These are phyloP conservation scores for Tortrix viridana DNA, from an alignment of 2,888 invertebrate species.

Conservation along the genomic window DNA sequence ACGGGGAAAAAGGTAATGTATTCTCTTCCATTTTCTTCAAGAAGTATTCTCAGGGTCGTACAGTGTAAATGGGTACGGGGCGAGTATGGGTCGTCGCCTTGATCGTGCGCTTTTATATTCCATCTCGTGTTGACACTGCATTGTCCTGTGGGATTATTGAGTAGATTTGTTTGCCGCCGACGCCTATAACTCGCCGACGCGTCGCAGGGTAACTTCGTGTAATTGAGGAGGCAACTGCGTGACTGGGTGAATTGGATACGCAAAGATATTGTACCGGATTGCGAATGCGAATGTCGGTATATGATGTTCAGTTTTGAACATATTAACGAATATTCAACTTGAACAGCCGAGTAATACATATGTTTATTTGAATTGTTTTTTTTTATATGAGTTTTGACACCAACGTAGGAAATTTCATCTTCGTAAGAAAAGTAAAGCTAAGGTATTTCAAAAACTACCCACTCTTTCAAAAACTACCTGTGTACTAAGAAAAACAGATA, in stretches of 20 bases:
- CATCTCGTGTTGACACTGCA: constrained; percentile 78
- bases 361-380: too few species aligned
- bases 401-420: too few species aligned
- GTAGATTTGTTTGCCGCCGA: constrained; percentile 76
- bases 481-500: constrained; percentile 17
- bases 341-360: too few species aligned
- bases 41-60: constrained; percentile 46
- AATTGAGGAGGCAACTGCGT: constrained; percentile 64
- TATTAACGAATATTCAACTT: too few species aligned
- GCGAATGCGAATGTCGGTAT: not conserved
- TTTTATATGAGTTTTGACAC: too few species aligned
- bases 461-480: not conserved
- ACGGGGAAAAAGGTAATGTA: constrained; percentile 6
- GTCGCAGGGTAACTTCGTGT: constrained; percentile 56
- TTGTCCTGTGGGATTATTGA: constrained; percentile 73
- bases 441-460: not conserved
- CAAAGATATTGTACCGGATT: constrained; percentile 9
- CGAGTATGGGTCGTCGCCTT: constrained; percentile 44
- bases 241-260: constrained; percentile 36
- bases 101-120: constrained; percentile 74
- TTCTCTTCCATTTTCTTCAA: not conserved
- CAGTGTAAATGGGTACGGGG: constrained; percentile 48
- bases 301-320: not conserved
- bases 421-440: too few species aligned
- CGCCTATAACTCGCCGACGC: constrained; percentile 53